phyloP scores from a whole-genome alignment of 37 sponge, comb jelly and placozoan species.

The Ianthella basta region DNA sequence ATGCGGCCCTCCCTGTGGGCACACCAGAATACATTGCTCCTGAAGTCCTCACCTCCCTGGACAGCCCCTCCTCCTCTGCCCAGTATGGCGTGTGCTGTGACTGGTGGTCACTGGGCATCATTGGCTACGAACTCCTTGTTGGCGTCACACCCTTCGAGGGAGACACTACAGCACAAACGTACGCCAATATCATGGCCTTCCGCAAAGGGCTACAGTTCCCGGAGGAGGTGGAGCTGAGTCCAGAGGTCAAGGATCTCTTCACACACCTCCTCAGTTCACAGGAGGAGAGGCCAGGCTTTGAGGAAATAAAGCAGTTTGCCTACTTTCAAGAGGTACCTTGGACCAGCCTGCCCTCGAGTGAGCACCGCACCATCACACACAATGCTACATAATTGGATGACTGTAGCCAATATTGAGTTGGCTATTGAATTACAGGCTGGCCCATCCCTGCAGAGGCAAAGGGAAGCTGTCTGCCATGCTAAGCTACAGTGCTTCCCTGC shows the following conservation, averaged over 20 bases:
- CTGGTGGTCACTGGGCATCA: constrained; percentile 99
- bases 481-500: too few relatives aligned
- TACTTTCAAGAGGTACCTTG: constrained; percentile 78
- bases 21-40: constrained; percentile 99
- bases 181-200: constrained; percentile 90
- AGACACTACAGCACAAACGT: constrained; percentile 78
- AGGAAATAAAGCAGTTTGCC: constrained; percentile 60
- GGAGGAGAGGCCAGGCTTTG: constrained; percentile 49
- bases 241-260: constrained; percentile 63
- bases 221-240: constrained; percentile 47
- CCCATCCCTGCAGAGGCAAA: too few relatives aligned
- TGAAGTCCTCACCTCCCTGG: constrained; percentile 86
- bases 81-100: constrained; percentile 88
- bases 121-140: constrained; percentile 90
- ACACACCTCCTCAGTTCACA: constrained; percentile 53
- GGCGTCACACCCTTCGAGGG: constrained; percentile 92
- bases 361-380: neutral
- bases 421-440: too few relatives aligned
- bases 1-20: constrained; percentile 88
- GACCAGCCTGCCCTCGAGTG: constrained; percentile 47
- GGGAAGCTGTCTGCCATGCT: too few relatives aligned
- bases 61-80: constrained; percentile 31
- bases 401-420: too few relatives aligned
- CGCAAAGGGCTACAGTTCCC: constrained; percentile 77
- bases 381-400: too few relatives aligned